Evolutionary conservation across 2,113 vertebrate genomes (phyloP), one percentile per base, ranked within the genome.

Genomic region (Abramis brama): DNA sequence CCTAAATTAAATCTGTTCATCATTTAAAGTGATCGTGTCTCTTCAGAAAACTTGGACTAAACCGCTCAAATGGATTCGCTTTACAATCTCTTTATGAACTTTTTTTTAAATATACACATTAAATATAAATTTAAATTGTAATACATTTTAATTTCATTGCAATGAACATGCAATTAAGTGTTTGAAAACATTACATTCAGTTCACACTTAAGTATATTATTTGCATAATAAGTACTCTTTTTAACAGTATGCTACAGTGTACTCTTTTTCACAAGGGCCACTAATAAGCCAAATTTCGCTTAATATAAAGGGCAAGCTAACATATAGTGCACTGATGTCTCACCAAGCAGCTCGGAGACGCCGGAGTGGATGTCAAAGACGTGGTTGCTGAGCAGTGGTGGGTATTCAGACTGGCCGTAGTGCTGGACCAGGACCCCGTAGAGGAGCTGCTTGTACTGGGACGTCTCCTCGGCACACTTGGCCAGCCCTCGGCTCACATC

Each of bases 291-390:
- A 50, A 2, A 50, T 77, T 77, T 55, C 0, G 21, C 19, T 30
- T 19, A 5, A 33, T 30, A 52, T 77, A 50, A 15, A 30, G 23
- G 6, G 23, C 30, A 39, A n/a, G 55, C 91, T 93, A 62, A 60
- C 5, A 15, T 88, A 85, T 71, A 52, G 3, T 4, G 39, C 2
- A n/a, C 23, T 12, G 50, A 55, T 77, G 10, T 86, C 96, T 96
- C 91, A 99, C 98, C 97, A 0, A 99, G 85, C 0, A 99, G 94
- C 78, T 99, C 97, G 2, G 97, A 96, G 90, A 99, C 97, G 84
- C 97, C 97, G 0, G 95, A 94, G 85, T 99, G 97, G 84, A 99
- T 96, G 89, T 99, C 97, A 52, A 96, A 96, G 6, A 97, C 91
- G 1, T 97, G 96, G 90, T 95, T 97, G 89, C 86, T 94, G 87